phyloP scores from a whole-genome alignment of 2,797 vertebrate species.

The Crocodylus rhombifer region DNA sequence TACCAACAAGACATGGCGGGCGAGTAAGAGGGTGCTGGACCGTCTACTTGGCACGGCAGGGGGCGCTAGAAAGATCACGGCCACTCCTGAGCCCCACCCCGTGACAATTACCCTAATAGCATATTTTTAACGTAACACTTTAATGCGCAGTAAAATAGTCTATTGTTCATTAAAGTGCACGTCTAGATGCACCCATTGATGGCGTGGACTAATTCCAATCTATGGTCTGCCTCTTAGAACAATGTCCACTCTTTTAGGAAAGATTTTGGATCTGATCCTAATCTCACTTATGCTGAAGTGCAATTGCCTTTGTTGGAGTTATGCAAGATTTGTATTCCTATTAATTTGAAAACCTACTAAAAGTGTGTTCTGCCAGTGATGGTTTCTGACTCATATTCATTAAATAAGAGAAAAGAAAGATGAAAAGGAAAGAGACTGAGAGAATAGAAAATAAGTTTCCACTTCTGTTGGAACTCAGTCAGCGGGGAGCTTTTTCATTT shows the following conservation, averaged over 20 bases:
- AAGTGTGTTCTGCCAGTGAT: not conserved
- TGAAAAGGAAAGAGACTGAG: not conserved
- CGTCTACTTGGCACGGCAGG: too few relatives aligned
- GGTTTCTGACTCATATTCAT: not conserved
- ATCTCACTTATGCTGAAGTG: not conserved
- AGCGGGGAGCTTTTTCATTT: conserved; percentile 1
- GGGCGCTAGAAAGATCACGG: too few relatives aligned
- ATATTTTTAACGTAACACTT: too few relatives aligned
- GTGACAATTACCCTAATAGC: too few relatives aligned
- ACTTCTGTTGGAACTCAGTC: not conserved
- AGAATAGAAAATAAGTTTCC: not conserved
- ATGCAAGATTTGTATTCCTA: accelerated
- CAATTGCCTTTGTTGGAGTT: not conserved
- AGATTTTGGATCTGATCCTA: not conserved
- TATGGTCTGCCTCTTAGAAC: not conserved
- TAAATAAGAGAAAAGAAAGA: not conserved
- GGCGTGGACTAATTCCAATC: not conserved
- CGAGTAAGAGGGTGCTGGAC: too few relatives aligned
- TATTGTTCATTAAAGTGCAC: too few relatives aligned
- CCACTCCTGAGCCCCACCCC: too few relatives aligned
- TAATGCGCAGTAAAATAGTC: too few relatives aligned
- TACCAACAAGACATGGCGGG: too few relatives aligned
- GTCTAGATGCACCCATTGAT: too few relatives aligned
- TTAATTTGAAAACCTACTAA: not conserved
- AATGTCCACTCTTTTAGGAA: not conserved